phyloP scores from a whole-genome alignment of 1,140 invertebrate species.

The Ostrea denselamellosa region DNA sequence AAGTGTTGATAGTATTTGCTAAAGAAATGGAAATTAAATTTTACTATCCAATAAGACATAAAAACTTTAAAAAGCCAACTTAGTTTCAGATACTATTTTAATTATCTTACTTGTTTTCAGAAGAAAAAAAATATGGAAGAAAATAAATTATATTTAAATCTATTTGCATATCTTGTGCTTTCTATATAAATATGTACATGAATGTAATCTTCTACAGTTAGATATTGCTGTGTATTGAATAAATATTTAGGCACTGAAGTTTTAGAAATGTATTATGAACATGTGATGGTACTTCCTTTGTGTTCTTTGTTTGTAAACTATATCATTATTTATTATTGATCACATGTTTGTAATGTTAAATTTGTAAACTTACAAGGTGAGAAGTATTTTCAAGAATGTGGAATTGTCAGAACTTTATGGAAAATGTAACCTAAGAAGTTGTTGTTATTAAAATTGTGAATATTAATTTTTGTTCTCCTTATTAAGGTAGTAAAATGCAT shows the following conservation, averaged over 20 bases:
- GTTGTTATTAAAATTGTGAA: constrained; percentile 37
- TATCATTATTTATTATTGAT: constrained; percentile 21
- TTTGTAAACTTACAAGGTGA: background rate
- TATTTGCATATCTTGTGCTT: background rate
- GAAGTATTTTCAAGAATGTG: background rate
- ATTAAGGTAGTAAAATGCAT: background rate
- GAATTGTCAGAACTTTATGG: background rate
- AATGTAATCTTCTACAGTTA: background rate
- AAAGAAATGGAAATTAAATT: too few relatives aligned
- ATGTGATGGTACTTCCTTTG: background rate
- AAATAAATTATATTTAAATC: too few relatives aligned
- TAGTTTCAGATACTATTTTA: too few relatives aligned
- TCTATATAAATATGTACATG: background rate
- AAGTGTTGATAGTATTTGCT: too few relatives aligned
- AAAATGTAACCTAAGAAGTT: constrained; percentile 8
- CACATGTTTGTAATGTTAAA: background rate
- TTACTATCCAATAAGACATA: too few relatives aligned
- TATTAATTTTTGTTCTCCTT: background rate
- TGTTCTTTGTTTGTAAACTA: constrained; percentile 9
- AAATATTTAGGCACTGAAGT: background rate
- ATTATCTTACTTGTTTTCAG: too few relatives aligned
- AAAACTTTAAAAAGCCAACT: too few relatives aligned
- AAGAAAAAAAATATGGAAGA: too few relatives aligned
- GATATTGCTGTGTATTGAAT: background rate
- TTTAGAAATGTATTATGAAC: background rate